Evolutionary conservation across 2,113 vertebrate genomes (phyloP), one percentile per base, ranked within the genome.

Genomic region (Phaethon lepturus): DNA sequence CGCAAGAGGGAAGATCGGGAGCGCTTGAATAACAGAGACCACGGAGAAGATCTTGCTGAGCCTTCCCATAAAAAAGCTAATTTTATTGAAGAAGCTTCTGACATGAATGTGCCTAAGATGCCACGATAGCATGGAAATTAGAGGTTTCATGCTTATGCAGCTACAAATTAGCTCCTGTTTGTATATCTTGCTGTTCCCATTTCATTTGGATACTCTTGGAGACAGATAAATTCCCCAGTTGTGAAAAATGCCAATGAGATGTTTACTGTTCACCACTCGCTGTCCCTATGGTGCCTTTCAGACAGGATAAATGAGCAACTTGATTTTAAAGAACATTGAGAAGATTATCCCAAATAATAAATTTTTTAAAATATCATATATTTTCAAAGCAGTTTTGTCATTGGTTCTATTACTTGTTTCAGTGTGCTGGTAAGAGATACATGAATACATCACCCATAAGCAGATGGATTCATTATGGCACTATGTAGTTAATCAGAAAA

Each of bases 1-100:
- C 99, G 99, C 96, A 99, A 99, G 98, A 97, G 99, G 77, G 98
- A 98, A 42, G 94, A 97, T n/a, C 91, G 58, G 91, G 97, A 97
- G 40, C 1, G 4, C 75, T 87, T 90, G 53, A 95, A 88, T 49
- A 97, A 79, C 95, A 82, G 40, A 76, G 96, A 95, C 40, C 91
- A 88, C 4, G 38, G 98, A 66, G 96, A 98, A 20, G 93, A 83
- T 7, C 80, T 76, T 90, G 77, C 86, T 45, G 97, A 96, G 44
- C 90, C 88, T 92, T 91, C 95, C 52, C 96, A 95, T 78, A 99
- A 98, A 93, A 98, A 98, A 89, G 74, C 95, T 26, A 97, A 98
- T 94, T 92, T 98, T 78, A 62, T 47, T 91, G 90, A 98, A 88
- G 95, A 59, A 76, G 81, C 52, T 77, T 83, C 89, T 86, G 75